These are phyloP conservation scores for Butastur rufipennis DNA, from an alignment of 2,113 vertebrate genomes.

Conservation along the genomic window DNA sequence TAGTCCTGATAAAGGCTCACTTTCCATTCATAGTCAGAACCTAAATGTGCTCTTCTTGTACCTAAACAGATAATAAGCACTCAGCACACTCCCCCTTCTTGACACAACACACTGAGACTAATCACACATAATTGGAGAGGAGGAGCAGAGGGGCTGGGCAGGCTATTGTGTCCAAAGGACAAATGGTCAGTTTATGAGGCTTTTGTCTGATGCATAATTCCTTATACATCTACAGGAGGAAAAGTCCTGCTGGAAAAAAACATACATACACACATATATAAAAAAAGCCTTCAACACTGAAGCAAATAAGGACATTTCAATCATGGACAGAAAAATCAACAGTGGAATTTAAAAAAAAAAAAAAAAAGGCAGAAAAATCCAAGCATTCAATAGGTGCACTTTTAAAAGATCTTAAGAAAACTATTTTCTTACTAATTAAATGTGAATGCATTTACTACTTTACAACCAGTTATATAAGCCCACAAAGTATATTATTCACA, in stretches of 20 bases:
- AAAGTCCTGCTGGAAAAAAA: constrained; percentile 63
- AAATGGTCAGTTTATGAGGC: constrained; percentile 99
- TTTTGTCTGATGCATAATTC: constrained; percentile 92
- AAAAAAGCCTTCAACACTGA: background rate
- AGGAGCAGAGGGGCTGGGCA: constrained; percentile 93
- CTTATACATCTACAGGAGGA: constrained; percentile 70
- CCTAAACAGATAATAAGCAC: constrained; percentile 90
- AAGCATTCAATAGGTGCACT: background rate
- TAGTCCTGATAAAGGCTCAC: constrained; percentile 80
- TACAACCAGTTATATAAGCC: background rate
- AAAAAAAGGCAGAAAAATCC: background rate
- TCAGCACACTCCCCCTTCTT: constrained; percentile 94
- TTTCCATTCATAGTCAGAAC: constrained; percentile 82
- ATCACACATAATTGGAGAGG: constrained; percentile 99
- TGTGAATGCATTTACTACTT: constrained; percentile 9
- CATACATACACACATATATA: background rate
- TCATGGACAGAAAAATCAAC: constrained; percentile 1
- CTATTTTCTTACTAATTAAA: constrained; percentile 16
- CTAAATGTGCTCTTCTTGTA: constrained; percentile 85
- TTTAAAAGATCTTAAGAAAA: constrained; percentile 30
- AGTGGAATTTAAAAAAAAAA: background rate
- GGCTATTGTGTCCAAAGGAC: constrained; percentile 99
- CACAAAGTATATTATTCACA: background rate
- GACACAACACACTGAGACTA: constrained; percentile 99
- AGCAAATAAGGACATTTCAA: constrained; percentile 11